Conservation (phyloP, 2,888 invertebrate species). For the Meteorus colon region DNA sequence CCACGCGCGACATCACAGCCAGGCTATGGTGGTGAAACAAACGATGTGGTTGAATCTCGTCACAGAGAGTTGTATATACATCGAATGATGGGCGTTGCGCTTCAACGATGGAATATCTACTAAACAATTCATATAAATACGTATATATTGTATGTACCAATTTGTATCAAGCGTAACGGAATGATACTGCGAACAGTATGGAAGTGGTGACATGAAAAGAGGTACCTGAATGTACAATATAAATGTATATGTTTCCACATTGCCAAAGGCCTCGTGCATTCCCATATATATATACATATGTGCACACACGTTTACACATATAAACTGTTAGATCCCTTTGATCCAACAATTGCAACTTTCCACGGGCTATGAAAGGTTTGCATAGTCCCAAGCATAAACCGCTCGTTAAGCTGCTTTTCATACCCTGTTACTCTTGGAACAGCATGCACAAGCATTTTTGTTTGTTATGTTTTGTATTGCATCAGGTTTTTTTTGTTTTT, state of each 20-base stretch:
- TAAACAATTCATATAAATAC: not conserved
- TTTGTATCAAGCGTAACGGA: constrained; percentile 25
- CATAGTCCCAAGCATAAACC: constrained; percentile 35
- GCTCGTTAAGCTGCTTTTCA: constrained; percentile 39
- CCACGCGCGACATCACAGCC: constrained; percentile 13
- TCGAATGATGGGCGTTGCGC: constrained; percentile 24
- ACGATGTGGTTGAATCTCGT: constrained; percentile 52
- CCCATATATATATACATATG: not conserved
- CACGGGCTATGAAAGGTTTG: constrained; percentile 6
- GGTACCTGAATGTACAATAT: constrained; percentile 12
- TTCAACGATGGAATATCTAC: constrained; percentile 23
- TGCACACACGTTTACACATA: not conserved
- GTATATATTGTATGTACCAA: constrained; percentile 23
- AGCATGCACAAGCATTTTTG: constrained; percentile 11
- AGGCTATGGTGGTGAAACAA: constrained; percentile 48
- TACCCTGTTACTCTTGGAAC: not conserved
- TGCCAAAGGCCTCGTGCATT: not conserved
- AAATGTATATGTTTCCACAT: not conserved
- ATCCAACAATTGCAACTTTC: constrained; percentile 23
- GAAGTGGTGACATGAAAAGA: constrained; percentile 34
- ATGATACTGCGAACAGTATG: constrained; percentile 3
- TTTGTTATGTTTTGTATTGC: not conserved
- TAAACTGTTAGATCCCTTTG: constrained; percentile 2
- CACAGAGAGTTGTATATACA: constrained; percentile 35
- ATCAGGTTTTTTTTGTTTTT: not conserved